Conservation (phyloP, 2,113 vertebrate genomes). For the Anser cygnoides region DNA sequence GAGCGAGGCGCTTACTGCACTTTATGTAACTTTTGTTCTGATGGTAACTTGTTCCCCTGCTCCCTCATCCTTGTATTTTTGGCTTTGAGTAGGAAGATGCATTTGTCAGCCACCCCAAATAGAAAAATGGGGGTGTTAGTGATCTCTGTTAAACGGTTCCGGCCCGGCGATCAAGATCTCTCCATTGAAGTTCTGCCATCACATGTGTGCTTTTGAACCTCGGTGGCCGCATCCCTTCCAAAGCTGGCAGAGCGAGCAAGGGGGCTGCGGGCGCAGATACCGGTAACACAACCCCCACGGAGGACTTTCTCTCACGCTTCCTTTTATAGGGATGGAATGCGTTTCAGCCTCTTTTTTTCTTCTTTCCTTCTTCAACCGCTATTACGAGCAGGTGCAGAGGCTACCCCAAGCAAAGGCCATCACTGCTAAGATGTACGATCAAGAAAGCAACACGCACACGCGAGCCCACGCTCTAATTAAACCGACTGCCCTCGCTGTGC, state of each 20-base stretch:
- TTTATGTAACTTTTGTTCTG: constrained; percentile 25
- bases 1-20: neutral
- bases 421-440: neutral
- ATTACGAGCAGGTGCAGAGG: constrained; percentile 12
- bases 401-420: neutral
- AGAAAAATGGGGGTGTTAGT: constrained; percentile 67
- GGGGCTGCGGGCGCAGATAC: neutral
- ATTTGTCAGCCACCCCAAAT: constrained; percentile 70
- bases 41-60: neutral
- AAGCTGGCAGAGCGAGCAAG: neutral
- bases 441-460: neutral
- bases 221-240: neutral
- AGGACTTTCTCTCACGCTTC: neutral
- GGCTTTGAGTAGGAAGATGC: constrained; percentile 70
- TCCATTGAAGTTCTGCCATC: constrained; percentile 35
- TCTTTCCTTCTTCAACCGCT: constrained; percentile 22
- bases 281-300: neutral
- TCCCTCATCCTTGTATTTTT: constrained; percentile 67
- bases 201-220: neutral
- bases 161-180: neutral
- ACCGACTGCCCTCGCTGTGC: neutral
- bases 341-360: constrained; percentile 26
- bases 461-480: neutral
- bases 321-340: constrained; percentile 72
- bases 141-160: constrained; percentile 51